Base-by-base conservation (phyloP, 2,797 vertebrate genomes). In the Platalea minor region DNA sequence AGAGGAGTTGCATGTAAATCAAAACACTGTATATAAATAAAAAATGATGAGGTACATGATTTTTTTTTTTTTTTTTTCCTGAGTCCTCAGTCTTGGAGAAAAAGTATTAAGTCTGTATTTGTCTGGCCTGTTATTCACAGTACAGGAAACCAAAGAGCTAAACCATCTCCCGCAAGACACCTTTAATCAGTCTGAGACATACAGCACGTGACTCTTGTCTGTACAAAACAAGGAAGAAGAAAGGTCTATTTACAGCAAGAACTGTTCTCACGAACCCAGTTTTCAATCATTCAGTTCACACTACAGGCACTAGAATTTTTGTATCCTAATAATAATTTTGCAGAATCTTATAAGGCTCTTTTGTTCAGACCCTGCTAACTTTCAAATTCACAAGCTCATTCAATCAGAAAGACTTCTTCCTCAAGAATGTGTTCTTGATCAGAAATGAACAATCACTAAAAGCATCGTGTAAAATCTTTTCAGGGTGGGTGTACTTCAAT, bases 381-480 rank as follows among this genome's bases (percentile, higher is more conserved):
- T 93, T 79, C 46, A 90, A 46, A 61, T 35, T 46, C 59, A 51
- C n/a, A 69, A 56, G 43, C 20, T 94, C 73, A 67, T 92, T 95
- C 76, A 95, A 25, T 93, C 80, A 88, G 54, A 69, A 90, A 81
- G 25, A 48, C 37, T 91, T 81, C 61, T 88, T 68, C 20, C 35
- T 90, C 41, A 41, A 41, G 81, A 93, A 75, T 67, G 59, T 82
- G 29, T 64, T 94, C 73, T 91, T 93, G 76, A 79, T 76, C 88
- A 68, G 45, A 93, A 94, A 92, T 73, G 70, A 91, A 56, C 70
- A 92, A 92, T 96, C 77, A 90, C 54, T 67, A 69, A 79, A 93
- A 91, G 20, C 65, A 78, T 57, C 0, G 0, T 76, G 69, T 17
- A 79, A 76, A 88, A 86, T 53, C 61, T 84, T 95, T 57, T 86